A percentile compares a stretch with the other conserved stretches of the same genome.
Conservation (phyloP, 2,888 invertebrate genomes). For the Gasteruption jaculator region DNA sequence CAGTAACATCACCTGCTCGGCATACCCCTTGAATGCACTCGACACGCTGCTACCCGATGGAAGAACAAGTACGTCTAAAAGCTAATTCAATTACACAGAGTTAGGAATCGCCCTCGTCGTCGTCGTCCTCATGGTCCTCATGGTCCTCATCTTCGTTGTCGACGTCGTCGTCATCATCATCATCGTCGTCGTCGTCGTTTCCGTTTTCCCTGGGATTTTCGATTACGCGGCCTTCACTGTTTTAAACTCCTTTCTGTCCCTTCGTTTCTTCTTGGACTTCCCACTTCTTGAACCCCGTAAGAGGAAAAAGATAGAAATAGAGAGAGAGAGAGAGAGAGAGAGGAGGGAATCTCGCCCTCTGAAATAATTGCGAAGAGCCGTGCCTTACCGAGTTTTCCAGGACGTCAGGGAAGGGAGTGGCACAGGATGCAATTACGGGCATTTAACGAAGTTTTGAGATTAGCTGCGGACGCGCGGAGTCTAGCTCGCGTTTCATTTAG, state of each 20-base stretch:
- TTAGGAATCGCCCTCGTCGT: too few species aligned
- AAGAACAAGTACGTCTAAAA: slow-evolving; percentile 75
- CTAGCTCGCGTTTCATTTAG: slow-evolving; percentile 42
- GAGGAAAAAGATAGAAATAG: slow-evolving; percentile 12
- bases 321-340: slow-evolving; percentile 9
- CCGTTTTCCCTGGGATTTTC: too few species aligned
- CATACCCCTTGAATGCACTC: slow-evolving; percentile 92
- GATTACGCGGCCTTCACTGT: too few species aligned
- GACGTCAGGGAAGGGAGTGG: slow-evolving; percentile 24
- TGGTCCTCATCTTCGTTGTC: too few species aligned
- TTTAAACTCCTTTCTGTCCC: background rate
- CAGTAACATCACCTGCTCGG: slow-evolving; percentile 97
- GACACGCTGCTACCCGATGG: slow-evolving; percentile 95
- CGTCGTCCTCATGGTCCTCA: too few species aligned
- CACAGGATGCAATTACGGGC: slow-evolving; percentile 43
- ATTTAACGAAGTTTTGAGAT: slow-evolving; percentile 48
- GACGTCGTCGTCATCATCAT: slow-evolving; percentile 21
- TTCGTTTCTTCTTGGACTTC: background rate
- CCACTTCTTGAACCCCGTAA: slow-evolving; percentile 7
- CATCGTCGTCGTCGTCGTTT: too few species aligned
- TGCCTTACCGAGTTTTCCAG: too few species aligned
- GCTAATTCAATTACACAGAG: slow-evolving; percentile 36
- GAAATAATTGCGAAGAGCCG: too few species aligned
- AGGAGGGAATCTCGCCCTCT: slow-evolving; percentile 1
- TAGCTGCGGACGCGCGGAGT: slow-evolving; percentile 36